These are phyloP conservation scores for Melanotaenia pygmaea DNA, from an alignment of 2,797 vertebrate species.

Conservation along the genomic window DNA sequence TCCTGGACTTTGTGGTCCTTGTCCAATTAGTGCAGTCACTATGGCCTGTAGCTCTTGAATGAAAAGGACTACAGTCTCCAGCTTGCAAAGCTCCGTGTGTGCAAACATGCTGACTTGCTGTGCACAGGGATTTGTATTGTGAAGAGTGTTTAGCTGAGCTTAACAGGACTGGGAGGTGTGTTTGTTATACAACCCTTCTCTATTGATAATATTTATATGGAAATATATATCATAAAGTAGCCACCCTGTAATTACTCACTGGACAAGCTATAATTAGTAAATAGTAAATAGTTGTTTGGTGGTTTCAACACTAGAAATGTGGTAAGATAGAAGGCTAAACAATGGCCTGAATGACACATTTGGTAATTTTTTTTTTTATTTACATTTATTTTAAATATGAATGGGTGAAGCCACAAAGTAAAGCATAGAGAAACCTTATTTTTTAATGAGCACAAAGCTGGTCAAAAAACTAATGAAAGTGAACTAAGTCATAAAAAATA, in stretches of 20 bases:
- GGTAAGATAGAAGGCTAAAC: neutral
- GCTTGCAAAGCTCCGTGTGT: slow-evolving; percentile 64
- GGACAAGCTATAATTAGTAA: neutral
- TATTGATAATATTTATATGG: slow-evolving; percentile 43
- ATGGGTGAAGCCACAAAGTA: neutral
- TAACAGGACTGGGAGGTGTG: slow-evolving; percentile 77
- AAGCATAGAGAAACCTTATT: neutral
- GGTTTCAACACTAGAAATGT: slow-evolving; percentile 1
- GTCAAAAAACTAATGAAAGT: neutral
- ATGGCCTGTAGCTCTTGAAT: slow-evolving; percentile 48
- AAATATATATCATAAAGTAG: slow-evolving; percentile 19
- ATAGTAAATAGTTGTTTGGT: neutral
- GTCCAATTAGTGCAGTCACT: slow-evolving; percentile 38
- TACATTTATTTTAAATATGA: neutral
- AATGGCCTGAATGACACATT: neutral
- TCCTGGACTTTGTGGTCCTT: slow-evolving; percentile 71
- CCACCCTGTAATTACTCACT: neutral
- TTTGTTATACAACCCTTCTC: slow-evolving; percentile 39
- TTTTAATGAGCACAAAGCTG: neutral
- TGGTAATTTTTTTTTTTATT: neutral
- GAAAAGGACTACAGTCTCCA: slow-evolving; percentile 70
- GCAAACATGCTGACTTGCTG: slow-evolving; percentile 82
- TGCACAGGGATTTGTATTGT: slow-evolving; percentile 82
- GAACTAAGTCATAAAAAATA: neutral
- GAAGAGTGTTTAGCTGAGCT: slow-evolving; percentile 82